A percentile compares a stretch with the other conserved stretches of the same genome.
Evolutionary conservation across 2,113 vertebrate species (phyloP).

Genomic region (Cinclus cinclus): DNA sequence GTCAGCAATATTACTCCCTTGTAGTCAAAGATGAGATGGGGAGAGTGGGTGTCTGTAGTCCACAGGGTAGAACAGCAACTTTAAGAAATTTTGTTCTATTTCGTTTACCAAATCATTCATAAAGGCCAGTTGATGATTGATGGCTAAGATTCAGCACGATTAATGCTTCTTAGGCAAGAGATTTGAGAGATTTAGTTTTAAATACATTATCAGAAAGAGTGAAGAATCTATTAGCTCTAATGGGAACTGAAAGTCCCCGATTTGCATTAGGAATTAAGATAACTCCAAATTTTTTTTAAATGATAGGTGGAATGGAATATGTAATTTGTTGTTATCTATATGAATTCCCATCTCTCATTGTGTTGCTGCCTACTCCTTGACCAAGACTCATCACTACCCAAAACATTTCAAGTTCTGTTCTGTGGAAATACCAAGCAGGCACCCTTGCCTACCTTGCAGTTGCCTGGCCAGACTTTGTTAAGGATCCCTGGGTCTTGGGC

Average conservation of each 20-base stretch:
- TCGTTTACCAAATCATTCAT: not conserved
- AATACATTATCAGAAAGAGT: not conserved
- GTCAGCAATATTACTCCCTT: not conserved
- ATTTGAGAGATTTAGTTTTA: not conserved
- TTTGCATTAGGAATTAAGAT: not conserved
- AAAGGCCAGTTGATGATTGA: not conserved
- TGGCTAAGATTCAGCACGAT: not conserved
- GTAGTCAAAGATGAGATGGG: not conserved
- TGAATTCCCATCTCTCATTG: not conserved
- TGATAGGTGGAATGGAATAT: not conserved
- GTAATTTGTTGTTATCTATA: not conserved
- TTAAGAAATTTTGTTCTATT: not conserved
- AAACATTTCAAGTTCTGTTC: not conserved
- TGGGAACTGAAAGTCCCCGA: not conserved
- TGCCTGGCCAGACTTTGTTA: not conserved
- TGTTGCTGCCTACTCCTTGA: not conserved
- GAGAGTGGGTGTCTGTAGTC: not conserved
- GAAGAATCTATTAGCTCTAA: not conserved
- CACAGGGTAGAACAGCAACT: not conserved
- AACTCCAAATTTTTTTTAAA: not conserved
- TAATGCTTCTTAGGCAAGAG: not conserved
- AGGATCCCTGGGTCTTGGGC: not conserved
- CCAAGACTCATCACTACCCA: not conserved
- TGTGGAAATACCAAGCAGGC: not conserved
- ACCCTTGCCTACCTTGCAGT: not conserved